Evolutionary conservation across 1,140 invertebrate genomes (phyloP), one percentile per base, ranked within the genome.

Genomic region (Nomia melanderi): DNA sequence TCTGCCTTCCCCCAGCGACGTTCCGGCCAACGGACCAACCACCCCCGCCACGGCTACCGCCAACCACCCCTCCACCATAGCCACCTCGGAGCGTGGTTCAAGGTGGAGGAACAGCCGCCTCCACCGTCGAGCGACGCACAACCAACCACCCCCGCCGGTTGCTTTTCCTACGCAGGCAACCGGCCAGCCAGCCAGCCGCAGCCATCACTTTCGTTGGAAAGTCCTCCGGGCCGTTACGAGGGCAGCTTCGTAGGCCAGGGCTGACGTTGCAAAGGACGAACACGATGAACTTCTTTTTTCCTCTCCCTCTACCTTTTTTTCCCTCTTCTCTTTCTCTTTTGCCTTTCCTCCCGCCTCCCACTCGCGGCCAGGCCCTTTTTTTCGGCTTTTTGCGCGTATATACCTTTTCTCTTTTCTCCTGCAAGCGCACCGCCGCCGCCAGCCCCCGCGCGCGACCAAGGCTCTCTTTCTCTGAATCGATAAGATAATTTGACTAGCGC

Each of bases 131-230:
- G 11, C 70, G 60, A 65, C 78, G 60, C 74, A 33, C 78, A 78
- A 44, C 41, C 41, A n/a, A 44, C 66, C 74, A 62, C 56, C 72
- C 67, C 72, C 64, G 14, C 11, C 5, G 23, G 44, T 27, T 44
- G 76, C 31, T 83, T 82, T 87, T 83, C 80, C 79, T 86, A 72
- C 83, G 83, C 76, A 84, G 81, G 82, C 77, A 72, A 71, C 77
- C 81, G 82, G 78, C 20, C 47, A 50, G 47, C 79, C 81, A 83
- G 78, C 86, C 77, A 79, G 75, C 81, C 81, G 83, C 85, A 79
- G 85, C 88, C 90, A 88, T 89, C 87, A 88, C 89, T 91, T 91
- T 90, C 89, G 83, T 86, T 88, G 67, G 86, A 89, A 89, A 88
- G 73, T 88, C 75, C 83, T 82, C 83, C 27, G 78, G n/a, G 67